Conservation (phyloP, 2,113 vertebrate species). For the Chelonoidis abingdonii region DNA sequence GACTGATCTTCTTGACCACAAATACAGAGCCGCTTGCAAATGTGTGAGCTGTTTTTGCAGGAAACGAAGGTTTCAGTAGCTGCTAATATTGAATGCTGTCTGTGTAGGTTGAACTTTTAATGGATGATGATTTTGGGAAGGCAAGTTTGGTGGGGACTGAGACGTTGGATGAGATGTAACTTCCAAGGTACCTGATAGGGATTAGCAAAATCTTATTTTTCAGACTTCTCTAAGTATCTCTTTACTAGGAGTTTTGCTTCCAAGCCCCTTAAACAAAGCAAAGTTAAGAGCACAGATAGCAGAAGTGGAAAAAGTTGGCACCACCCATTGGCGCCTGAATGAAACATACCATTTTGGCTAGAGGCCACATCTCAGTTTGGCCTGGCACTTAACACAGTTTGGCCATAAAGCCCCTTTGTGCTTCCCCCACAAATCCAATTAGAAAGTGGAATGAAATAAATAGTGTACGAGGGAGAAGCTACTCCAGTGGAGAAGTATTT, state of each 20-base stretch:
- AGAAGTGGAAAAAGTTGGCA: conserved; percentile 71
- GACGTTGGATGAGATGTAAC: conserved; percentile 11
- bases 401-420: conserved; percentile 92
- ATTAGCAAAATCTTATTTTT: background rate
- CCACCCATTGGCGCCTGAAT: conserved; percentile 75
- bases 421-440: conserved; percentile 83
- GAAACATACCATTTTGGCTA: conserved; percentile 82
- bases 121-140: background rate
- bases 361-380: conserved; percentile 85
- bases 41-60: background rate
- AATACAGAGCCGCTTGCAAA: fast-evolving
- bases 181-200: conserved; percentile 9
- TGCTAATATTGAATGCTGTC: background rate
- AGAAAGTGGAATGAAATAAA: conserved; percentile 83
- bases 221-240: conserved; percentile 64
- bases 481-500: conserved; percentile 1
- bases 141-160: background rate
- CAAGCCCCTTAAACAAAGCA: conserved; percentile 64
- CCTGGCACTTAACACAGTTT: conserved; percentile 81
- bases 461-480: conserved; percentile 51
- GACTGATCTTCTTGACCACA: background rate
- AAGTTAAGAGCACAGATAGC: conserved; percentile 62
- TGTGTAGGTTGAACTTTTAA: background rate
- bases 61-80: conserved; percentile 7
- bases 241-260: conserved; percentile 71